phyloP scores from a whole-genome alignment of 2,888 invertebrate species.

The Agriopis marginaria region DNA sequence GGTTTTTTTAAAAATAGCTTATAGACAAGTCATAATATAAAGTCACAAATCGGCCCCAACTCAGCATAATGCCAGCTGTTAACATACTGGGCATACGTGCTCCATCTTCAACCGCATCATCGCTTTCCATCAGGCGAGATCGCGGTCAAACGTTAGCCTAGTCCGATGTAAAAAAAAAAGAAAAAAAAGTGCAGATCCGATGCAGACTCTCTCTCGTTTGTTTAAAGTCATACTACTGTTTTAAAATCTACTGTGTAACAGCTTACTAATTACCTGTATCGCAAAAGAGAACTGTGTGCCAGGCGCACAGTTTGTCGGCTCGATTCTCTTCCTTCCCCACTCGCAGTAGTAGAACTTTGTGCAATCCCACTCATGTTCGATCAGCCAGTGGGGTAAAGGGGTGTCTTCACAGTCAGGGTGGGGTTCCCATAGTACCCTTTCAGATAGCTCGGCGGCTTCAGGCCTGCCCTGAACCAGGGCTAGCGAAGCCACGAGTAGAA shows the following conservation, averaged over 20 bases:
- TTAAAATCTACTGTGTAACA: neutral
- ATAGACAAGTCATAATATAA: too few species aligned
- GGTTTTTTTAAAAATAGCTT: too few species aligned
- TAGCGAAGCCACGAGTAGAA: slow-evolving; percentile 66
- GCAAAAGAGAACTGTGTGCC: slow-evolving; percentile 66
- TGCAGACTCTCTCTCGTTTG: too few species aligned
- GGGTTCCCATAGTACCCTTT: slow-evolving; percentile 16
- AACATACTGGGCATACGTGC: too few species aligned
- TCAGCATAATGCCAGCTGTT: too few species aligned
- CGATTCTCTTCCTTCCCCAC: slow-evolving; percentile 58
- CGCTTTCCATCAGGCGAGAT: too few species aligned
- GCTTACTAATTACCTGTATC: slow-evolving; percentile 64
- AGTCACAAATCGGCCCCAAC: too few species aligned
- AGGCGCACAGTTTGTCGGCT: slow-evolving; percentile 56
- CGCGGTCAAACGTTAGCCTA: too few species aligned
- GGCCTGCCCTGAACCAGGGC: slow-evolving; percentile 24
- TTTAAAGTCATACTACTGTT: too few species aligned
- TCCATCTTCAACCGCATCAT: too few species aligned
- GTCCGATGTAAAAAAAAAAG: too few species aligned
- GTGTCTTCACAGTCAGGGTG: slow-evolving; percentile 29
- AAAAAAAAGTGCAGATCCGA: too few species aligned
- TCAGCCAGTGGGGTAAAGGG: slow-evolving; percentile 80
- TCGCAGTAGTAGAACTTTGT: slow-evolving; percentile 76
- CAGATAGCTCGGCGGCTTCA: neutral
- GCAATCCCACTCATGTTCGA: slow-evolving; percentile 71